These are phyloP conservation scores for Odontophorus gujanensis DNA, from an alignment of 2,113 vertebrate species.

Conservation along the genomic window DNA sequence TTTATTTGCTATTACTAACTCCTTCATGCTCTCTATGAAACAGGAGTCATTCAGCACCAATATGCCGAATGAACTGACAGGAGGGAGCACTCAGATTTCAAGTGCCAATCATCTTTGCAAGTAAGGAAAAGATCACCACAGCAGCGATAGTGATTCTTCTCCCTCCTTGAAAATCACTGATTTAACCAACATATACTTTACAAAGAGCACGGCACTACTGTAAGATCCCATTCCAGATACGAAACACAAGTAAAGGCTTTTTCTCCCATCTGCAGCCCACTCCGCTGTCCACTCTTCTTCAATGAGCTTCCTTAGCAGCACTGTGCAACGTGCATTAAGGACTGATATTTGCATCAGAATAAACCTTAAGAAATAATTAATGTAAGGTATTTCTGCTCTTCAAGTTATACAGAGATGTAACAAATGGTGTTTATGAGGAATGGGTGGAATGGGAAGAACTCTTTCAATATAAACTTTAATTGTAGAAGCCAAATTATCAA, in stretches of 20 bases:
- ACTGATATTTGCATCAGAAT: slow-evolving; percentile 26
- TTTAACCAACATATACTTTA: neutral
- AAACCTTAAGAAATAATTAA: neutral
- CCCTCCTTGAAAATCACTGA: neutral
- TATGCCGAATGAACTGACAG: neutral
- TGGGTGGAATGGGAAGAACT: slow-evolving; percentile 18
- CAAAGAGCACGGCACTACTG: neutral
- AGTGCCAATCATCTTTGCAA: neutral
- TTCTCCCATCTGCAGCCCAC: neutral
- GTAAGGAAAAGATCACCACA: neutral
- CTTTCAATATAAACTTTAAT: slow-evolving; percentile 50
- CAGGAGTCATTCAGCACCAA: neutral
- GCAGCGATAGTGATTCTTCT: neutral
- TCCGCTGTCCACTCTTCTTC: neutral
- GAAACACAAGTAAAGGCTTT: neutral
- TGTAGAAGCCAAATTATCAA: slow-evolving; percentile 48
- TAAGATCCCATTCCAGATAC: neutral
- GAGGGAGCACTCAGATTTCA: neutral
- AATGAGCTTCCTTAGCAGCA: neutral
- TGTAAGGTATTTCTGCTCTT: neutral
- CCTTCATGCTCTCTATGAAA: neutral
- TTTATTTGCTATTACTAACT: neutral
- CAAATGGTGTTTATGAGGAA: slow-evolving; percentile 18
- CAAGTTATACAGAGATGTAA: neutral
- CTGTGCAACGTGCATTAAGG: neutral